Evolutionary conservation across 1,140 invertebrate genomes (phyloP), one percentile per base, ranked within the genome.

Genomic region (Bombus fervidus): DNA sequence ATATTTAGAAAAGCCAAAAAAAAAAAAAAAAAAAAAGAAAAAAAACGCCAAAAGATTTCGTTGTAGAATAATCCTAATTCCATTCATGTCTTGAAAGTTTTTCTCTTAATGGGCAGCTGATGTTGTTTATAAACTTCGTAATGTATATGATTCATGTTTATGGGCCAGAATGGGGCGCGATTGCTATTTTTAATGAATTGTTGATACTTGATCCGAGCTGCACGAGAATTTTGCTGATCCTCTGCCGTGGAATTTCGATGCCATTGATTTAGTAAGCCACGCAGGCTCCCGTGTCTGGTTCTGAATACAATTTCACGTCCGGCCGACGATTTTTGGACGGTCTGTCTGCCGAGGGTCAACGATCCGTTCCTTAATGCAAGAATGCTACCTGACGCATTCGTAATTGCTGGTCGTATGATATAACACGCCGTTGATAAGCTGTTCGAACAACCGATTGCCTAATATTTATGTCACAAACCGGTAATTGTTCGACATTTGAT

Each of bases 301-400:
- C 75, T 84, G 83, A 84, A 84, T 80, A 79, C 68, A 22, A 77
- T 64, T 77, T 69, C 64, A 84, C 76, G 83, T 84, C 76, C 83
- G 83, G 83, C 68, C 74, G 39, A 37, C 53, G 76, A 79, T 79
- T 84, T 84, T 84, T 79, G 83, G 83, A 78, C 15, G 22, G 81
- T n/a, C 41, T 34, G 81, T 68, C 73, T 77, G 64, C 13, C 53
- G n/a, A 25, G 28, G 83, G 64, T 84, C 83, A 84, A 84, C 47
- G 81, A 75, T 68, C 81, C 62, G 41, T 73, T 68, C 66, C 73
- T 62, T 77, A 74, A 64, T 82, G 69, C 71, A 82, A 74, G 69
- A 74, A 82, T 74, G 39, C 39, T 41, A 47, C 31, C n/a, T 31
- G 25, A 22, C n/a, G 59, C 80, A 64, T 64, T 64, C 71, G 13